Conservation (phyloP, 2,888 invertebrate genomes). For the Temnothorax rugatulus region DNA sequence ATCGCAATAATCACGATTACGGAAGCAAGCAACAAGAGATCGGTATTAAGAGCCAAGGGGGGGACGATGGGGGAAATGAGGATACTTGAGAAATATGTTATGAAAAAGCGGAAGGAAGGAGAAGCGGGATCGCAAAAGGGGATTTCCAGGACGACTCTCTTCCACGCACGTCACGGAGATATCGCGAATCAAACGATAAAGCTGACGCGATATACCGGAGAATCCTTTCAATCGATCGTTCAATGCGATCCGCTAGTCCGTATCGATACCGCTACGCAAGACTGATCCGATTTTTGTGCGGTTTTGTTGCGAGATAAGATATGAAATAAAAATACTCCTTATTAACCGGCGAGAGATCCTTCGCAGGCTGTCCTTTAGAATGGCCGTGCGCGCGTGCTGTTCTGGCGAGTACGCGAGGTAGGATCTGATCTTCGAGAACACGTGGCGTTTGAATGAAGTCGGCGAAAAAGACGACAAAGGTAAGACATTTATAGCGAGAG, state of each 20-base stretch:
- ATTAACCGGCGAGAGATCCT: constrained; percentile 43
- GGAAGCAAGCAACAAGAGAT: constrained; percentile 29
- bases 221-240: constrained; percentile 21
- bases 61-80: not conserved
- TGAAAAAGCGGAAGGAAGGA: not conserved
- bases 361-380: constrained; percentile 3
- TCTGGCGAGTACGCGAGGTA: not conserved
- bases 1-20: constrained; percentile 40
- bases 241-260: not conserved
- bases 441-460: constrained; percentile 5
- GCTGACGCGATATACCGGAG: not conserved
- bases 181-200: constrained; percentile 30
- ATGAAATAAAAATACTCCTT: constrained; percentile 43
- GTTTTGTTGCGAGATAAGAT: constrained; percentile 17
- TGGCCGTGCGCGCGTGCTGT: not conserved
- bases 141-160: constrained; percentile 9
- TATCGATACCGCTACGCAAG: constrained; percentile 32
- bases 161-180: constrained; percentile 1
- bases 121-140: constrained; percentile 2
- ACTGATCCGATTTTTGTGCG: constrained; percentile 46
- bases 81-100: not conserved
- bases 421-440: not conserved
- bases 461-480: constrained; percentile 13
- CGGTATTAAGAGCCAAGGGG: not conserved
- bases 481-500: constrained; percentile 41